Base-by-base conservation (phyloP, 64 coral and sea anemone genomes). In the Montipora foliosa region DNA sequence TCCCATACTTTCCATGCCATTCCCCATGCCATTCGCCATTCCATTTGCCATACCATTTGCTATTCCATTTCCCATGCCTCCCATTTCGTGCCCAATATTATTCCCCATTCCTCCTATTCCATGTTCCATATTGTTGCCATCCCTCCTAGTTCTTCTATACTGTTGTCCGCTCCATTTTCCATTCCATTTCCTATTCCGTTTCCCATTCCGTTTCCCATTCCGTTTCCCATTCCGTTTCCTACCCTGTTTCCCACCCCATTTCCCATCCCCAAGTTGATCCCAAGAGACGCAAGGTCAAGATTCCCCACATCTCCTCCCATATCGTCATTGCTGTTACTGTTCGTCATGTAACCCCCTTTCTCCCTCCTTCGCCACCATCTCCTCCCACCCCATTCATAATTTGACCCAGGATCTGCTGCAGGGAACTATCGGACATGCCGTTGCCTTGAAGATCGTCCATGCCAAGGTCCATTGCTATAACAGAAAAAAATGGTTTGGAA, bases 401-500 rank as follows among this genome's bases (percentile, higher is more conserved):
- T 62, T 93, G 92, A 9, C 92, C 92, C 24, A 93, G 74, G 74
- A 93, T 59, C 87, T 78, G 85, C 81, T 93, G 92, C 78, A 93
- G 60, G 47, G 83, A 80, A 49, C 55, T 67, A 67, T 93, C 92
- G 21, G 92, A 93, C 72, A 93, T 79, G 4, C 76, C 83, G 22
- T 85, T 93, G 47, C 85, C 87, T 67, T 84, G 84, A 78, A 93
- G 80, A 19, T 93, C 92, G 66, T 93, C 87, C 46, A 83, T 52
- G 12, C 82, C 90, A 22, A 92, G 66, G 71, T 71, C 82, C 82
- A 75, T 92, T 67, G 55, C 82, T 83, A 55, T 11, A 2, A 64
- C 49, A 77, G 16, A 48, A 5, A 15, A n/a, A 52, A 48, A 44
- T 87, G 25, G 6, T 57, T 57, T 57, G 37, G 37, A 37, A 37